Conservation (phyloP, 2,888 invertebrate genomes). For the Beris chalybata region DNA sequence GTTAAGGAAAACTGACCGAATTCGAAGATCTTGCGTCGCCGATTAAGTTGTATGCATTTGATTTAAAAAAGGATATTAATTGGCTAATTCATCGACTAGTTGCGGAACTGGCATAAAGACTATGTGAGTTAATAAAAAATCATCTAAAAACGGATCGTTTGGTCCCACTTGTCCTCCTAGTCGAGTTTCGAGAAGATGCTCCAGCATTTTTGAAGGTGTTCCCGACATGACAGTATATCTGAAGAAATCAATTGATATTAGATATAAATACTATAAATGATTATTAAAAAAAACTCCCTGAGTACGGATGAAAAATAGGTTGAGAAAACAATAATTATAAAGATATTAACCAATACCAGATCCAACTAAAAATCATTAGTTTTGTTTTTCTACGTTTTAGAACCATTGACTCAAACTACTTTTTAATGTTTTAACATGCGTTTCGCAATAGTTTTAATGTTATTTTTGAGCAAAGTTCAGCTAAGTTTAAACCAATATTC, state of each 20-base stretch:
- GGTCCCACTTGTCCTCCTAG: constrained; percentile 65
- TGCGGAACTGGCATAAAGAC: constrained; percentile 79
- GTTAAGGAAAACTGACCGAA: constrained; percentile 54
- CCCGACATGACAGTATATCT: constrained; percentile 88
- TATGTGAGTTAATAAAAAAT: constrained; percentile 80
- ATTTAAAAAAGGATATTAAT: constrained; percentile 70
- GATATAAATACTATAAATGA: too few species aligned
- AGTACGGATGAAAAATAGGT: not conserved
- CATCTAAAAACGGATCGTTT: constrained; percentile 77
- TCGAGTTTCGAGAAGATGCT: constrained; percentile 79
- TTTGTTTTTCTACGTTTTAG: too few species aligned
- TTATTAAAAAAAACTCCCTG: not conserved
- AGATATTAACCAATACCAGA: not conserved
- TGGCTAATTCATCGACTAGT: constrained; percentile 71
- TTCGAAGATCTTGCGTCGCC: not conserved
- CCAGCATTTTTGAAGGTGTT: constrained; percentile 82
- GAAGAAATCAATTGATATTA: too few species aligned
- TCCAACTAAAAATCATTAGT: too few species aligned
- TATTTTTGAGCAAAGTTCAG: too few species aligned
- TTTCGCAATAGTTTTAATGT: too few species aligned
- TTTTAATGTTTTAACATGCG: too few species aligned
- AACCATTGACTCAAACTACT: too few species aligned
- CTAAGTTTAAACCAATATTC: too few species aligned
- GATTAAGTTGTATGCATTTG: not conserved
- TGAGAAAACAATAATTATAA: constrained; percentile 1